Conservation (phyloP, 2,888 invertebrate species). For the Trichogramma evanescens region DNA sequence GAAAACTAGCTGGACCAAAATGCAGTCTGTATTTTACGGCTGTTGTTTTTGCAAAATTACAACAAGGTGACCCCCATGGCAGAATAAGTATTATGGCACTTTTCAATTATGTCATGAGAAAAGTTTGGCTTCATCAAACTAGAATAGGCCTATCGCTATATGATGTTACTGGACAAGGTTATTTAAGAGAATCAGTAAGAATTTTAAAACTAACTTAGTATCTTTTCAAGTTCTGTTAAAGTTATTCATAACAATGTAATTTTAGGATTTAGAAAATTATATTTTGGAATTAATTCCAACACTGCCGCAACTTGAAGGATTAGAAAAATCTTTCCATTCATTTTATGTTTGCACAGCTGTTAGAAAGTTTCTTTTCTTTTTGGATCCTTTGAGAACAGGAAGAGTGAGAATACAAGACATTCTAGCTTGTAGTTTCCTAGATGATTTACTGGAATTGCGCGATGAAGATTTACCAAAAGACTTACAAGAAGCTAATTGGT, state of each 20-base stretch:
- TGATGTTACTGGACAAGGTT: conserved; percentile 88
- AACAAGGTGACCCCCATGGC: conserved; percentile 79
- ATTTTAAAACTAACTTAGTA: conserved; percentile 23
- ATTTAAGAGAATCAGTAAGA: conserved; percentile 71
- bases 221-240: not conserved
- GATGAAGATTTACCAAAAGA: conserved; percentile 80
- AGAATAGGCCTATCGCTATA: conserved; percentile 88
- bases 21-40: conserved; percentile 76
- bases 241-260: conserved; percentile 20
- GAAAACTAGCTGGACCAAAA: conserved; percentile 66
- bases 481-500: conserved; percentile 83
- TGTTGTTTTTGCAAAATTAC: conserved; percentile 78
- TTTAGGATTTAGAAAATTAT: conserved; percentile 88
- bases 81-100: conserved; percentile 81
- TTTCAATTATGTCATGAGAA: conserved; percentile 91
- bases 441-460: conserved; percentile 81
- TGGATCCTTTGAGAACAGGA: conserved; percentile 83
- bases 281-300: conserved; percentile 90
- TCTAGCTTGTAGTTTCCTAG: conserved; percentile 82
- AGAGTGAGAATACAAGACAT: conserved; percentile 86
- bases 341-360: conserved; percentile 96
- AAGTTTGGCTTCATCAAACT: conserved; percentile 92
- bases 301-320: conserved; percentile 77
- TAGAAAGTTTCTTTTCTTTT: conserved; percentile 90
- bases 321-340: conserved; percentile 88